Percentiles rank a stretch among this genome's conserved stretches.
Conservation (phyloP, 2,797 vertebrate species). For the Peromyscus eremicus region DNA sequence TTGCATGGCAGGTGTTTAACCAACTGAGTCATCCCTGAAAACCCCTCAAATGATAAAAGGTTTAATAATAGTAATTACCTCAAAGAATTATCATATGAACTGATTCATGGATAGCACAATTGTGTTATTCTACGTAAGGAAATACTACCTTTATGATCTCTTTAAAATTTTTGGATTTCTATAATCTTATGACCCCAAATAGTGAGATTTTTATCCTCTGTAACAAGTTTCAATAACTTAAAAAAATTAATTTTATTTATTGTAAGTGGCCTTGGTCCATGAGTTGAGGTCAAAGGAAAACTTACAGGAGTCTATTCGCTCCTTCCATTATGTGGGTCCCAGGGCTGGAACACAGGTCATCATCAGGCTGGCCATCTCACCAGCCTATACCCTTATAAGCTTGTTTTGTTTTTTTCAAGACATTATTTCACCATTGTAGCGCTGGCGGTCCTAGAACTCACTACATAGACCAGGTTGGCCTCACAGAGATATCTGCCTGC, state of each 20-base stretch:
- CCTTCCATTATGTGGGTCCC: neutral
- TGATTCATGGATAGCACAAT: neutral
- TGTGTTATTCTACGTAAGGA: neutral
- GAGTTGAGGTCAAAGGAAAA: neutral
- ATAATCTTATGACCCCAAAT: conserved; percentile 58
- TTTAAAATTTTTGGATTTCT: conserved; percentile 43
- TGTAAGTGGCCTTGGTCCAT: neutral
- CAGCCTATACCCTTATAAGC: neutral
- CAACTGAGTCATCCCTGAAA: neutral
- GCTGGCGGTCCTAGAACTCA: neutral
- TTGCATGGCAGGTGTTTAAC: neutral
- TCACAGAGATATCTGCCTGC: neutral
- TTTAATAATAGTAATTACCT: neutral
- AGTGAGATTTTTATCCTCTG: conserved; percentile 60
- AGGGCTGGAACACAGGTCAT: neutral
- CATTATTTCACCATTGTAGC: neutral
- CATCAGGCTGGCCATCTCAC: neutral
- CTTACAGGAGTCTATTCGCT: neutral
- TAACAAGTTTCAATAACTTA: conserved; percentile 69
- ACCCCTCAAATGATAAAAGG: neutral
- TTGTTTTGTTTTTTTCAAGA: neutral
- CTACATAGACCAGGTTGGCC: neutral
- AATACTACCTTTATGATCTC: neutral
- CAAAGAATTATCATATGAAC: neutral
- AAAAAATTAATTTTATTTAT: neutral